Conservation (phyloP, 2,888 invertebrate genomes). For the Sycophila texana region DNA sequence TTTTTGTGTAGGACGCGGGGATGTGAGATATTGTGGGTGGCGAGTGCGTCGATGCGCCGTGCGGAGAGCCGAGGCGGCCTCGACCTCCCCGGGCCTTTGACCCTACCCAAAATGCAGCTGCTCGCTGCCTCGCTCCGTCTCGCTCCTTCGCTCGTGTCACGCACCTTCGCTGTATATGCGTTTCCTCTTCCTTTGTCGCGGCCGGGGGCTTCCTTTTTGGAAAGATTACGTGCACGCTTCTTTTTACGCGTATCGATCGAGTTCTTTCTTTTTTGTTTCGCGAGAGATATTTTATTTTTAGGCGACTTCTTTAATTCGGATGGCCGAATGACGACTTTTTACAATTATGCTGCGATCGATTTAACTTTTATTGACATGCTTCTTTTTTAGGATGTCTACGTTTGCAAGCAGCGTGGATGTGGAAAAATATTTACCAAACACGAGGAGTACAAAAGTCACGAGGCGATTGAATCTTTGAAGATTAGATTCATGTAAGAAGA, state of each 20-base stretch:
- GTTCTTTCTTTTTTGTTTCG: not conserved
- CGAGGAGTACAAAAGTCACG: slow-evolving; percentile 72
- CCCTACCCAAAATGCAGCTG: not conserved
- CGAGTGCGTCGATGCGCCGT: too few species aligned
- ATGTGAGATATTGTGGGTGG: too few species aligned
- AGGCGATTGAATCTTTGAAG: slow-evolving; percentile 71
- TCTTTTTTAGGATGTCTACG: slow-evolving; percentile 70
- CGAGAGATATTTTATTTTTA: not conserved
- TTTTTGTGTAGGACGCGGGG: too few species aligned
- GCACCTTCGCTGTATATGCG: too few species aligned
- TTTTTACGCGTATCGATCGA: not conserved
- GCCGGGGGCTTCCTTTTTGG: too few species aligned
- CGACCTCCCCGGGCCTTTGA: not conserved
- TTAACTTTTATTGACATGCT: slow-evolving; percentile 16
- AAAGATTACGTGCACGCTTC: not conserved
- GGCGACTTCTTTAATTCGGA: too few species aligned
- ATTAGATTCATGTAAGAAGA: slow-evolving; percentile 72
- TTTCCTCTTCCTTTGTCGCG: too few species aligned
- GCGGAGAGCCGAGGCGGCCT: not conserved
- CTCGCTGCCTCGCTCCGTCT: not conserved
- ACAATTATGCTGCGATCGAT: too few species aligned
- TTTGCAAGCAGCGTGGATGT: slow-evolving; percentile 72
- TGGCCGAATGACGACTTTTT: too few species aligned
- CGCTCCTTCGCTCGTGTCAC: not conserved
- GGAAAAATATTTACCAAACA: slow-evolving; percentile 73